Evolutionary conservation across 2,113 vertebrate genomes (phyloP), one percentile per base, ranked within the genome.

Genomic region (Rhinoderma darwinii): DNA sequence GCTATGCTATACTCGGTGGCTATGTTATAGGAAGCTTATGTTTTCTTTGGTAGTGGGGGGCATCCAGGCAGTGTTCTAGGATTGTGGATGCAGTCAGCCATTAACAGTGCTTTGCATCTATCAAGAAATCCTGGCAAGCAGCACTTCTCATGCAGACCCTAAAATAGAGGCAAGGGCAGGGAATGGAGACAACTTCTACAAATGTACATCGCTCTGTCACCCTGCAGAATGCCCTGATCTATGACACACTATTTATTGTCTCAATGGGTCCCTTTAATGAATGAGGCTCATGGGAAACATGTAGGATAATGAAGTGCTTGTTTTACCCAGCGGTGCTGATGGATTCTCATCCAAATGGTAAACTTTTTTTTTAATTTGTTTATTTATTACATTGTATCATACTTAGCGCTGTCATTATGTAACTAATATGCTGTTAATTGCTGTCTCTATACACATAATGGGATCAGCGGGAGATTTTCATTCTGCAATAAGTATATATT

Each of bases 51-150:
- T 30, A 27, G 27, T 3, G 25, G 30, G 76, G 76, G 27, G 8
- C 50, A 11, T 25, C 70, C 14, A 12, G 7, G 27, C 47, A 2
- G 10, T 76, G 54, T 20, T 27, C 5, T 39, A 76, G 82, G 22
- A 50, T 14, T 32, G 41, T 70, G 63, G 50, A n/a, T 59, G 20
- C 25, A 59, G 83, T 74, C 83, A 74, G 68, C 83, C 83, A 84
- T 84, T 74, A 73, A 35, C 39, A 79, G 27, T 47, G n/a, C 14
- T 66, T 44, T 82, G 80, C 82, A 72, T 83, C 30, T 39, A 22
- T 30, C 35, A 17, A 56, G 6, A 27, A 56, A 43, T 41, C 30
- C 10, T 74, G 15, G 10, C 70, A 12, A 30, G 37, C 54, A 43
- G 10, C 18, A 56, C 54, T 63, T 14, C 17, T n/a, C 11, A 27